A percentile compares a stretch with the other conserved stretches of the same genome.
These are phyloP conservation scores for Pogonocichla stellata DNA, from an alignment of 2,113 vertebrate genomes.

Conservation along the genomic window DNA sequence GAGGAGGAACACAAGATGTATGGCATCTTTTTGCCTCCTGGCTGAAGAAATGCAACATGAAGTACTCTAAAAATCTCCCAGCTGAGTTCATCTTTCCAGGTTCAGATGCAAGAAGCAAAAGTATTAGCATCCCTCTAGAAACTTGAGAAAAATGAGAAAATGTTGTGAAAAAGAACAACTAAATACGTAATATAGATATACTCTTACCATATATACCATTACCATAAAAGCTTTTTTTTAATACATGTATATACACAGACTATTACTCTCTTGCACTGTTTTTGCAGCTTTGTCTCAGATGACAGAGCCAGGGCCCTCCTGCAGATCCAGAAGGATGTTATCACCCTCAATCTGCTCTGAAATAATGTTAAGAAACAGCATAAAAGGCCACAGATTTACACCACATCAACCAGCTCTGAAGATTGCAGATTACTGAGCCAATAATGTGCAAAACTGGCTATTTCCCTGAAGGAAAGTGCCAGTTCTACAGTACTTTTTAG, in stretches of 20 bases:
- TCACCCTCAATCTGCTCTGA: not conserved
- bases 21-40: not conserved
- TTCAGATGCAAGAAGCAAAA: not conserved
- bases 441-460: not conserved
- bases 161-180: not conserved
- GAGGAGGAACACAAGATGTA: not conserved
- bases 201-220: too few species aligned
- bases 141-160: not conserved
- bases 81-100: not conserved
- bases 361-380: not conserved
- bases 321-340: not conserved
- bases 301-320: not conserved
- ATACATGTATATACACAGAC: rapidly evolving
- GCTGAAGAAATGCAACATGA: not conserved
- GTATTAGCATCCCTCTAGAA: not conserved
- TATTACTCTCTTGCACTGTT: rapidly evolving
- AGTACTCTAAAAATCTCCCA: not conserved
- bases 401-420: not conserved
- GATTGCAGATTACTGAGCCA: not conserved
- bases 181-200: not conserved
- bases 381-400: not conserved
- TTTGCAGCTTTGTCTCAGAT: not conserved
- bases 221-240: not conserved
- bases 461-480: not conserved
- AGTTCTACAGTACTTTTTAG: not conserved